phyloP scores from a whole-genome alignment of 2,113 vertebrate genomes.

The Climacteris rufus region DNA sequence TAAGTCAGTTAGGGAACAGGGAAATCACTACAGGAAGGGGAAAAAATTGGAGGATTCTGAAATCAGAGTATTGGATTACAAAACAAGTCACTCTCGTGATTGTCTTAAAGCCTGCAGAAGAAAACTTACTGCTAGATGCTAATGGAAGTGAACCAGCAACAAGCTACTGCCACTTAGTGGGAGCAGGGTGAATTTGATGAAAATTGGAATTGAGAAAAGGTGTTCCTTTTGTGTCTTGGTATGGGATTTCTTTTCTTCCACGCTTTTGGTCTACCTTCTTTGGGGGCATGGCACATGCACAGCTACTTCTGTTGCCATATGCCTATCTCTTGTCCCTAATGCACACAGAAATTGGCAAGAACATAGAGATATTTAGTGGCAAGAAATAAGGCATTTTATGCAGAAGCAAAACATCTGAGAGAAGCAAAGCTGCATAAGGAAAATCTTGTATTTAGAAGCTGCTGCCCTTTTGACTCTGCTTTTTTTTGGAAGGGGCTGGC shows the following conservation, averaged over 20 bases:
- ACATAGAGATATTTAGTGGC: background rate
- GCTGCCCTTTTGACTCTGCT: conserved; percentile 10
- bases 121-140: background rate
- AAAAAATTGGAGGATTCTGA: background rate
- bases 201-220: background rate
- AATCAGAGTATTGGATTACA: background rate
- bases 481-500: too few species aligned
- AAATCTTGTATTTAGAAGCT: background rate
- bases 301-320: background rate
- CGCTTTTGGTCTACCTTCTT: background rate
- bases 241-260: background rate
- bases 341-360: background rate
- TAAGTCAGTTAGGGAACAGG: background rate
- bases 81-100: background rate
- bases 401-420: background rate
- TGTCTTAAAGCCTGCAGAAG: background rate
- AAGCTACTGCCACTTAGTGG: background rate
- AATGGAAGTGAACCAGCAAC: background rate
- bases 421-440: background rate
- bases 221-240: background rate
- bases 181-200: background rate
- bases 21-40: background rate
- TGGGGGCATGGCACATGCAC: background rate
- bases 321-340: background rate
- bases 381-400: background rate